These are phyloP conservation scores for Drosophila setosimentum DNA, from an alignment of 2,888 invertebrate species.

Conservation along the genomic window DNA sequence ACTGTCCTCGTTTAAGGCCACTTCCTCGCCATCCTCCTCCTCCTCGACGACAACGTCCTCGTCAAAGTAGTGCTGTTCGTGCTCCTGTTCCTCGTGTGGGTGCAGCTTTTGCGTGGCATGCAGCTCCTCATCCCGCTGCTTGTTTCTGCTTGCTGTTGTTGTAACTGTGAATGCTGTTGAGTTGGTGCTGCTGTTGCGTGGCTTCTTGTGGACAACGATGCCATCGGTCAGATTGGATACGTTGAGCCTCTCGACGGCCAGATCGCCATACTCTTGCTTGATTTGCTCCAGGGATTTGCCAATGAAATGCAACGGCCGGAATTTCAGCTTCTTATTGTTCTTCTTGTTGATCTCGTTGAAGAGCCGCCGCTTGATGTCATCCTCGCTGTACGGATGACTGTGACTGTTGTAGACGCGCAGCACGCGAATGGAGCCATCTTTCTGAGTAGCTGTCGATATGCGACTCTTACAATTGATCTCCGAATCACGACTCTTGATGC, in stretches of 20 bases:
- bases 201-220: constrained; percentile 70
- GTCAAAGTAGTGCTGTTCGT: constrained; percentile 29
- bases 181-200: constrained; percentile 35
- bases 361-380: constrained; percentile 79
- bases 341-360: constrained; percentile 79
- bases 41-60: constrained; percentile 47
- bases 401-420: constrained; percentile 77
- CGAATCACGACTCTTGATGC: constrained; percentile 80
- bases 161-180: constrained; percentile 1
- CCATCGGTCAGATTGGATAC: constrained; percentile 66
- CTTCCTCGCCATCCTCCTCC: constrained; percentile 27
- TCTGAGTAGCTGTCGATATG: constrained; percentile 75
- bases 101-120: constrained; percentile 13
- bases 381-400: constrained; percentile 74
- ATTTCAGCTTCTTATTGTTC: constrained; percentile 69
- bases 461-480: constrained; percentile 79
- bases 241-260: constrained; percentile 68
- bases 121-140: neutral
- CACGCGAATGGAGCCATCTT: constrained; percentile 74
- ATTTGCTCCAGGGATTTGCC: constrained; percentile 75
- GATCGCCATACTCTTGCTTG: constrained; percentile 75
- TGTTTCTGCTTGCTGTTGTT: neutral
- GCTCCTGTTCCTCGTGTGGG: neutral
- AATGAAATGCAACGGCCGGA: constrained; percentile 70
- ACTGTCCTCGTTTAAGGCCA: constrained; percentile 1